Evolutionary conservation across 2,888 invertebrate genomes (phyloP), one percentile per base, ranked within the genome.

Genomic region (Cloeon dipterum): DNA sequence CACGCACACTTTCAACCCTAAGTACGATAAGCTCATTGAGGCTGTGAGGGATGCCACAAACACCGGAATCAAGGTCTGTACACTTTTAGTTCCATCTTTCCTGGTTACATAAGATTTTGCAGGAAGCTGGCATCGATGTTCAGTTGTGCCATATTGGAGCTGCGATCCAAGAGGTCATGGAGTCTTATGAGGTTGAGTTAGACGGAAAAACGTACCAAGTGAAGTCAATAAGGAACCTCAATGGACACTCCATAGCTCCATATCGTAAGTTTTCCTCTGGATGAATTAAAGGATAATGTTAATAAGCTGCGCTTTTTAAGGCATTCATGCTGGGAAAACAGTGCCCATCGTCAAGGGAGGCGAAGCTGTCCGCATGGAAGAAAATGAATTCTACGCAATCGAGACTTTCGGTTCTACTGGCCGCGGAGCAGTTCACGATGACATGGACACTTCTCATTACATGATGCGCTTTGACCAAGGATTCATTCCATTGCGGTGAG

Each of bases 371-470:
- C 74, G 83, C 42, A 99, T 98, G 98, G 98, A 98, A 59, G 96
- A 96, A 56, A 88, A 91, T 53, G 96, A 96, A 59, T 89, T 94
- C 58, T 98, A 94, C 61, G 96, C 96, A 1, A 98, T 98, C 47
- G 98, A 98, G 62, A 99, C 98, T 0, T 98, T 98, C 55, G 98
- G 98, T 29, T 94, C 94, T 5, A 98, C 98, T 2, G 98, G 98
- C 2, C 71, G 75, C 37, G 86, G 85, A 0, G 62, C 78, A 41
- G 96, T 99, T 2, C 94, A 96, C 53, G 96, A 99, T 53, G 98
- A 98, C 52, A 89, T 94, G 83, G 98, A 99, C 52, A 86, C 88
- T 49, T 96, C 94, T 13, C 98, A 98, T 61, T 99, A 99, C 56
- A 98, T 98, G 96, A 96, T 96, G 59, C 91, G 93, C 58, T 96